A percentile compares a stretch with the other conserved stretches of the same genome.
Evolutionary conservation across 2,888 invertebrate genomes (phyloP).

Genomic region (Tribolium freemani): DNA sequence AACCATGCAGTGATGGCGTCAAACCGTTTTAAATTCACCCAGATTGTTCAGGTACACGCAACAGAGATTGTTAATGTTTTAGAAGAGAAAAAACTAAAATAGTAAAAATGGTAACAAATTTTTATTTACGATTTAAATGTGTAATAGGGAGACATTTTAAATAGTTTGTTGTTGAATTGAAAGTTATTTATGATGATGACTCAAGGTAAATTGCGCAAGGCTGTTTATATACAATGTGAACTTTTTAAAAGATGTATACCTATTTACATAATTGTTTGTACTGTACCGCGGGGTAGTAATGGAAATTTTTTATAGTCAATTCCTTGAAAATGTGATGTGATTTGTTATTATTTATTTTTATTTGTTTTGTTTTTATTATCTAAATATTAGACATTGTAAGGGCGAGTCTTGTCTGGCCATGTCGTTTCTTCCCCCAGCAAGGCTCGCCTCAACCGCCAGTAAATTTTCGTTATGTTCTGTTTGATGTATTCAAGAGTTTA

Average conservation of each 20-base stretch:
- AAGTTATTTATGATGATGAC: constrained; percentile 37
- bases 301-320: constrained; percentile 42
- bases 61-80: constrained; percentile 52
- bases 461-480: constrained; percentile 34
- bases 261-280: constrained; percentile 35
- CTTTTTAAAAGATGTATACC: constrained; percentile 38
- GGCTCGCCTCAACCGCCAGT: not conserved
- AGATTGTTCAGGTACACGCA: constrained; percentile 54
- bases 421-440: not conserved
- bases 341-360: constrained; percentile 40
- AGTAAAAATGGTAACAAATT: not conserved
- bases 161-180: constrained; percentile 48
- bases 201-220: constrained; percentile 37
- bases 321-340: constrained; percentile 43
- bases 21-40: constrained; percentile 36
- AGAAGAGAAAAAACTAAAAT: constrained; percentile 6
- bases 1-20: constrained; percentile 74
- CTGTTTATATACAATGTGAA: constrained; percentile 39
- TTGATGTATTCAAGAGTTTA: constrained; percentile 27
- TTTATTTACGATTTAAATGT: constrained; percentile 41
- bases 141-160: constrained; percentile 48
- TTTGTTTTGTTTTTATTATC: constrained; percentile 17
- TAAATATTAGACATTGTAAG: constrained; percentile 20
- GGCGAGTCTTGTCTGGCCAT: constrained; percentile 6
- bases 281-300: constrained; percentile 27